These are phyloP conservation scores for Zootoca vivipara DNA, from an alignment of 2,113 vertebrate species.

Conservation along the genomic window DNA sequence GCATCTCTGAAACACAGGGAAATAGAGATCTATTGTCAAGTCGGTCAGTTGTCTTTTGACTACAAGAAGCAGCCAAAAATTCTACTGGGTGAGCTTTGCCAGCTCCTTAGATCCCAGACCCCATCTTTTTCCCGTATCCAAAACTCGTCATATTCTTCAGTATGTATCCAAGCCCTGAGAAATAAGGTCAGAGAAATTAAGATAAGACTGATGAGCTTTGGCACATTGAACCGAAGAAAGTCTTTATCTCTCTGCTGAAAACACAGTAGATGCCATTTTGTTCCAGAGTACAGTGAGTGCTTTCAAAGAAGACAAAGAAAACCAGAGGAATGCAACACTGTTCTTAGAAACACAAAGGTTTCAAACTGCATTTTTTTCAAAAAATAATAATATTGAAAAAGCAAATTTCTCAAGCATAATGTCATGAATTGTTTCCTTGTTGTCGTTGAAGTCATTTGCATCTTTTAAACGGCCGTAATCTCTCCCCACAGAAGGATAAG, in stretches of 20 bases:
- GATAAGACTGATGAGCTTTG: background rate
- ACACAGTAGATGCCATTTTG: conserved; percentile 29
- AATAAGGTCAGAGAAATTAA: background rate
- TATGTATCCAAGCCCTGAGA: background rate
- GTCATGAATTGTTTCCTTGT: conserved; percentile 12
- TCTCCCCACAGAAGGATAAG: background rate
- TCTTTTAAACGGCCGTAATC: background rate
- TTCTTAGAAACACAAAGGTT: conserved; percentile 5
- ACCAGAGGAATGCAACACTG: background rate
- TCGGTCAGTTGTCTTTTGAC: background rate
- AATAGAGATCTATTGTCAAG: background rate
- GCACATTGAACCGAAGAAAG: conserved; percentile 39
- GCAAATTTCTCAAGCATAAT: background rate
- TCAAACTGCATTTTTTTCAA: no score
- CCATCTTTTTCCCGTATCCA: background rate
- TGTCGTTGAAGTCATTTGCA: background rate
- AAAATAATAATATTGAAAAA: no score
- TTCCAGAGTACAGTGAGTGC: conserved; percentile 29
- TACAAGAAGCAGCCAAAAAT: background rate
- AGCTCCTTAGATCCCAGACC: background rate
- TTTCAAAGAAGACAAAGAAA: conserved; percentile 38
- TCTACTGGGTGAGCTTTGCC: background rate
- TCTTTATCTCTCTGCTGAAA: conserved; percentile 52
- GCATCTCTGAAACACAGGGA: background rate
- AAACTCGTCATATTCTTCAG: background rate